A percentile compares a stretch with the other conserved stretches of the same genome.
phyloP scores from a whole-genome alignment of 2,888 invertebrate species.

The Calephelis perditalis region DNA sequence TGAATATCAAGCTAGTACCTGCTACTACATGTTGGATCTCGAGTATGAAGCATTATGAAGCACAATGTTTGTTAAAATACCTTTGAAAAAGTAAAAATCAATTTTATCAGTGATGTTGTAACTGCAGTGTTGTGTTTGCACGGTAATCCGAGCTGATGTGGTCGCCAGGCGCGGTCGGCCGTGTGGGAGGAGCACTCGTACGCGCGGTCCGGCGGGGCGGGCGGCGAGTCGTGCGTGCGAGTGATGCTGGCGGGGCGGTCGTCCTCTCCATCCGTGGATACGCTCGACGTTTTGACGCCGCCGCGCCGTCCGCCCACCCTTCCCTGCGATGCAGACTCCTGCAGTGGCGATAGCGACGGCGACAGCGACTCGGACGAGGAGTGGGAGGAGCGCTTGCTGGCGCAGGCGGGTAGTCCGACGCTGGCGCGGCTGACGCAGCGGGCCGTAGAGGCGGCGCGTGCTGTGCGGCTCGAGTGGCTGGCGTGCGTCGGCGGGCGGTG shows the following conservation, averaged over 20 bases:
- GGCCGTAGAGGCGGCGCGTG: conserved; percentile 44
- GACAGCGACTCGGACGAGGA: conserved; percentile 45
- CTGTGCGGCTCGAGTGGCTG: conserved; percentile 41
- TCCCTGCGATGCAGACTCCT: conserved; percentile 25
- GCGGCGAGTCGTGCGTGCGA: conserved; percentile 32
- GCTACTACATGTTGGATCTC: too few relatives aligned
- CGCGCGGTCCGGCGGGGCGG: conserved; percentile 43
- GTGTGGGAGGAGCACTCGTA: conserved; percentile 67
- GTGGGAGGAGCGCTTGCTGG: conserved; percentile 38
- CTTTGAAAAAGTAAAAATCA: too few relatives aligned
- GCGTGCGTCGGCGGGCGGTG: conserved; percentile 26
- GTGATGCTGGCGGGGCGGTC: conserved; percentile 38
- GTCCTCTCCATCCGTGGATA: conserved; percentile 25
- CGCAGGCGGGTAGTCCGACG: conserved; percentile 31
- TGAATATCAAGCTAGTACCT: too few relatives aligned
- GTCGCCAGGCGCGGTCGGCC: conserved; percentile 32
- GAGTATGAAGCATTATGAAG: too few relatives aligned
- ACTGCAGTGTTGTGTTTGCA: too few relatives aligned
- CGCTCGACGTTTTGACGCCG: conserved; percentile 29
- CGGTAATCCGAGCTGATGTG: too few relatives aligned
- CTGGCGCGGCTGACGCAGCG: conserved; percentile 32
- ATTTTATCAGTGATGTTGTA: too few relatives aligned
- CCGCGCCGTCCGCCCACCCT: conserved; percentile 25
- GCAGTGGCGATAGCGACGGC: conserved; percentile 23
- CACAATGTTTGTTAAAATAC: too few relatives aligned